These are phyloP conservation scores for Spinibarbus caldwelli DNA, from an alignment of 2,797 vertebrate species.

Conservation along the genomic window DNA sequence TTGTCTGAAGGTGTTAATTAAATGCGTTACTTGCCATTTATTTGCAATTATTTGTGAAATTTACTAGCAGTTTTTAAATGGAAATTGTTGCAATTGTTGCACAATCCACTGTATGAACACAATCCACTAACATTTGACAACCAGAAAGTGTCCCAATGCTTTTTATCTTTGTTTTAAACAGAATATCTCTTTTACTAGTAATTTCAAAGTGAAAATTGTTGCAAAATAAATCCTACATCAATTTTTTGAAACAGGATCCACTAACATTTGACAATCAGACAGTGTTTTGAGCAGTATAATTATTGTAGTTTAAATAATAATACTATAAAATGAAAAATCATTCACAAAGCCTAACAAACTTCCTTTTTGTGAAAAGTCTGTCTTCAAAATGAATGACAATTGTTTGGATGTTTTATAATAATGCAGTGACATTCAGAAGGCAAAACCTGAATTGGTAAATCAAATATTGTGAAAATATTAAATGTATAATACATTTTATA, in stretches of 20 bases:
- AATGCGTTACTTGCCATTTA: background rate
- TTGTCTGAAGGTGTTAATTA: background rate
- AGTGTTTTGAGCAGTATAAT: background rate
- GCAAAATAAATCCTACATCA: background rate
- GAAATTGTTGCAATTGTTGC: background rate
- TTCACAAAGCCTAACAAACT: too few relatives aligned
- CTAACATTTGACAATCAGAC: background rate
- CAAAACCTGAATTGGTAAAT: too few relatives aligned
- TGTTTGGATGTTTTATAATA: too few relatives aligned
- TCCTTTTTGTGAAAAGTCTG: too few relatives aligned
- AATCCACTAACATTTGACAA: background rate
- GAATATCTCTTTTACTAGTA: too few relatives aligned
- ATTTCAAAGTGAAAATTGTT: too few relatives aligned
- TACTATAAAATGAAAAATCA: too few relatives aligned
- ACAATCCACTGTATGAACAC: background rate
- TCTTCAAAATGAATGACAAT: too few relatives aligned
- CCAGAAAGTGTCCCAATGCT: background rate
- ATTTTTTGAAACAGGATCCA: background rate
- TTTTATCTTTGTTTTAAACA: background rate
- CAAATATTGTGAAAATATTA: too few relatives aligned
- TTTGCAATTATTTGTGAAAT: background rate
- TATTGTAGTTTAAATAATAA: too few relatives aligned
- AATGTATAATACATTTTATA: background rate
- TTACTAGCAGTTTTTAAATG: background rate
- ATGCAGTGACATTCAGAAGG: too few relatives aligned